Evolutionary conservation across 2,888 invertebrate species (phyloP), one percentile per base, ranked within the genome.

Genomic region (Drosophila paramelanica): DNA sequence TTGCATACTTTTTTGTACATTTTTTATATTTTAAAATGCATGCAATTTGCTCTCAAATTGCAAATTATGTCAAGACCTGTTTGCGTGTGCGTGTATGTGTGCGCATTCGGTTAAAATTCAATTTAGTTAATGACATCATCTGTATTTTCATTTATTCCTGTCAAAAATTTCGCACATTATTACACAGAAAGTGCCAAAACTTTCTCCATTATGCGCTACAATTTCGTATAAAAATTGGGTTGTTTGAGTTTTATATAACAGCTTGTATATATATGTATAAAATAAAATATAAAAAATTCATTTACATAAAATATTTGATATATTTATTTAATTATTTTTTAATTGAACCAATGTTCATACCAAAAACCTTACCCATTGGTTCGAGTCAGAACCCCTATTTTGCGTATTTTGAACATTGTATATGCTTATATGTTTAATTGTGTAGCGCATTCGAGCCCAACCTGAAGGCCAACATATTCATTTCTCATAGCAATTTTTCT

Each of bases 81-180:
- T 49, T 46, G 45, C 8, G 11, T 38, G 13, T 46, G 43, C n/a
- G 23, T 43, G 20, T 59, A 41, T 51, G 52, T 20, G 61, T 23
- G 58, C 60, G 23, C n/a, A 38, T 59, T 76, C 55, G 53, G 51
- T 72, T 56, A 67, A 73, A 79, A 81, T 80, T 79, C 78, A 81
- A 84, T 87, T 85, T 77, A 43, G 64, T 53, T 75, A 85, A 85
- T 87, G 86, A 76, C 73, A 67, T 77, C 77, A 81, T 88, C 86
- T 77, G 73, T 56, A 75, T 76, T 69, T 79, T 64, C 82, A 85
- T 85, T 85, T 73, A 70, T 82, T 73, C 67, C 73, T 73, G 80
- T 79, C 70, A 78, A 66, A 73, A 64, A 68, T 42, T 36, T 59
- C 33, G 4, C 20, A 72, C 59, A 53, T 66, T 66, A 20, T 49